Base-by-base conservation (phyloP, 2,888 invertebrate genomes). In the Coremacera marginata region DNA sequence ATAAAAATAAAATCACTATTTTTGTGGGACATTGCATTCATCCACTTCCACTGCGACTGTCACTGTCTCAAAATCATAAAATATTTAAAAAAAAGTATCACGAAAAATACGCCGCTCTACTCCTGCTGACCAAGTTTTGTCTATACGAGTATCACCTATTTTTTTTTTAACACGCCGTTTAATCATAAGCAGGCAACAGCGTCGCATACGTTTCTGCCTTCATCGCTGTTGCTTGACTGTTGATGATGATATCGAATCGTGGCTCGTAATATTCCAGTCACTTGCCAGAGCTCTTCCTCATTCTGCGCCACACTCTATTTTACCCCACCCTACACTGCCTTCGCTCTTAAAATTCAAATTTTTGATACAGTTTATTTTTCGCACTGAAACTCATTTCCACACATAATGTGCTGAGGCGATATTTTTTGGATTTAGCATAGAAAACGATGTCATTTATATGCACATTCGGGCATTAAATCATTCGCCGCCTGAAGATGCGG, bases 371-470 rank as follows among this genome's bases (percentile, higher is more conserved):
- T 63, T 73, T 74, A 62, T 62, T 63, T 51, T 51, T 34, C 65
- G 52, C 74, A 68, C 70, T 34, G 70, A 62, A 68, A 73, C 14
- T 55, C 68, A 72, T 67, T 72, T 72, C 37, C 68, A 60, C 72
- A 68, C 27, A 55, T 74, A 62, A 70, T 70, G 67, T 77, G 74
- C 70, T 44, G 77, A 62, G 77, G 63, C 74, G 77, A 74, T 77
- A 77, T 77, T 77, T 77, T 77, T 68, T 51, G 72, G 72, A 72
- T 77, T 77, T 77, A 77, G 72, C 68, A 72, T 57, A 25, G 78
- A 80, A 82, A 81, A 82, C 80, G 81, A 81, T 82, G 82, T 82
- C 82, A 82, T 82, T 82, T 82, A 82, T 81, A 82, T 82, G 82
- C 81, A 82, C 81, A 82, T 82, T 78, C 80, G 80, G 80, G 82